A percentile compares a stretch with the other conserved stretches of the same genome.
Evolutionary conservation across 2,888 invertebrate species (phyloP).

Genomic region (Drosophila barbarae): DNA sequence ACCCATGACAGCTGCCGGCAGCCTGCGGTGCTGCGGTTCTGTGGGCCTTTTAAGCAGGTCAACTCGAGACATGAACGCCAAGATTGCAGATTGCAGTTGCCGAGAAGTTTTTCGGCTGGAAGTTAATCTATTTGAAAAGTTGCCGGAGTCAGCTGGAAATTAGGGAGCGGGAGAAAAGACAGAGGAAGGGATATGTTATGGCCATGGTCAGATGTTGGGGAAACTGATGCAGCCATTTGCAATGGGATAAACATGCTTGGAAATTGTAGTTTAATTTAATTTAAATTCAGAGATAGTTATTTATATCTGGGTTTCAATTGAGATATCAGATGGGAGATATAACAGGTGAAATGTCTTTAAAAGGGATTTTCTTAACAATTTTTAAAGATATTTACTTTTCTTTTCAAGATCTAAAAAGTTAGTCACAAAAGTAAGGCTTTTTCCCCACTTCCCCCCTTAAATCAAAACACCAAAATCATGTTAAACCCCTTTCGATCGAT

Average conservation of each 20-base stretch:
- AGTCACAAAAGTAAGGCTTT: neutral
- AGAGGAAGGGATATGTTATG: constrained; percentile 1
- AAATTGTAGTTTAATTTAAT: constrained; percentile 10
- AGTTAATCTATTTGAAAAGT: constrained; percentile 45
- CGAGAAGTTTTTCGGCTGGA: constrained; percentile 36
- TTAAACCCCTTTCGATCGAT: neutral
- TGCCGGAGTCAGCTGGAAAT: constrained; percentile 26
- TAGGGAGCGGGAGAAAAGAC: constrained; percentile 14
- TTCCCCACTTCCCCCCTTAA: neutral
- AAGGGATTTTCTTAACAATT: no score
- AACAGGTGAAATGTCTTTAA: no score
- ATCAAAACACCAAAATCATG: neutral
- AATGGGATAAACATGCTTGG: constrained; percentile 2
- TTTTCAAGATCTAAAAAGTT: neutral
- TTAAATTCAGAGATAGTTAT: neutral
- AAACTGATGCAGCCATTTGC: neutral
- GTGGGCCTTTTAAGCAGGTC: constrained; percentile 62
- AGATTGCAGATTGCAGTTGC: constrained; percentile 36
- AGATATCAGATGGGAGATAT: neutral
- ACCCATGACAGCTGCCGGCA: constrained; percentile 40
- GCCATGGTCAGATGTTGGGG: neutral
- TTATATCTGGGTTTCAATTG: neutral
- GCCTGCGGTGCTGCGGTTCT: constrained; percentile 42
- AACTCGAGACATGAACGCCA: constrained; percentile 43
- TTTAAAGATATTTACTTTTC: neutral